A percentile compares a stretch with the other conserved stretches of the same genome.
phyloP scores from a whole-genome alignment of 2,888 invertebrate genomes.

The Scaptomyza flava region DNA sequence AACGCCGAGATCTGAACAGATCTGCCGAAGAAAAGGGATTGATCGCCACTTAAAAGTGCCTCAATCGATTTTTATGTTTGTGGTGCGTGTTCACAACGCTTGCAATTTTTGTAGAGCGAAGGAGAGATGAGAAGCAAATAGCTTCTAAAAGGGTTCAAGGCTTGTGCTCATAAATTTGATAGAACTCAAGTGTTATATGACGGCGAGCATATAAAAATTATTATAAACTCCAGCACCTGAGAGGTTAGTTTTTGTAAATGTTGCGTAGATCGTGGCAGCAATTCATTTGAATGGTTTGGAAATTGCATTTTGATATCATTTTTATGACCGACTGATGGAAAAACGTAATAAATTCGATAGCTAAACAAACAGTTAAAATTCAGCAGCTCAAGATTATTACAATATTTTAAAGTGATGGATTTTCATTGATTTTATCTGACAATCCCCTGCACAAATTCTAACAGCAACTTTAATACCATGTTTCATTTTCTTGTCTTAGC shows the following conservation, averaged over 20 bases:
- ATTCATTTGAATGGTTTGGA: slow-evolving; percentile 62
- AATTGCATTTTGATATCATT: slow-evolving; percentile 66
- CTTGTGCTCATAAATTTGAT: slow-evolving; percentile 70
- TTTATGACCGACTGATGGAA: slow-evolving; percentile 70
- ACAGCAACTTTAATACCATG: slow-evolving; percentile 24
- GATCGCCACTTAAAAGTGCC: slow-evolving; percentile 58
- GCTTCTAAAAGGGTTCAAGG: slow-evolving; percentile 67
- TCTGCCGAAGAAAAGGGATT: slow-evolving; percentile 12
- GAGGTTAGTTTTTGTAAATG: slow-evolving; percentile 34
- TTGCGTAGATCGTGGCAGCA: slow-evolving; percentile 35
- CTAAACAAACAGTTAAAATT: slow-evolving; percentile 1
- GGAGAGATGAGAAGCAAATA: background rate
- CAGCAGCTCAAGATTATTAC: background rate
- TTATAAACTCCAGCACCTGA: slow-evolving; percentile 36
- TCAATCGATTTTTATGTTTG: slow-evolving; percentile 39
- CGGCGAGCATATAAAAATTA: slow-evolving; percentile 19
- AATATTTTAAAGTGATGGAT: background rate
- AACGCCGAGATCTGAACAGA: slow-evolving; percentile 30
- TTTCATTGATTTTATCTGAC: background rate
- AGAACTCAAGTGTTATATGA: slow-evolving; percentile 63
- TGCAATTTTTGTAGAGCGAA: slow-evolving; percentile 44
- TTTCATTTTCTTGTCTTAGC: slow-evolving; percentile 16
- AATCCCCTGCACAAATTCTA: slow-evolving; percentile 4
- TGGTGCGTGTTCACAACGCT: slow-evolving; percentile 44
- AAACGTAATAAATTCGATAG: slow-evolving; percentile 54